These are phyloP conservation scores for Idaea biselata DNA, from an alignment of 2,888 invertebrate species.

Conservation along the genomic window DNA sequence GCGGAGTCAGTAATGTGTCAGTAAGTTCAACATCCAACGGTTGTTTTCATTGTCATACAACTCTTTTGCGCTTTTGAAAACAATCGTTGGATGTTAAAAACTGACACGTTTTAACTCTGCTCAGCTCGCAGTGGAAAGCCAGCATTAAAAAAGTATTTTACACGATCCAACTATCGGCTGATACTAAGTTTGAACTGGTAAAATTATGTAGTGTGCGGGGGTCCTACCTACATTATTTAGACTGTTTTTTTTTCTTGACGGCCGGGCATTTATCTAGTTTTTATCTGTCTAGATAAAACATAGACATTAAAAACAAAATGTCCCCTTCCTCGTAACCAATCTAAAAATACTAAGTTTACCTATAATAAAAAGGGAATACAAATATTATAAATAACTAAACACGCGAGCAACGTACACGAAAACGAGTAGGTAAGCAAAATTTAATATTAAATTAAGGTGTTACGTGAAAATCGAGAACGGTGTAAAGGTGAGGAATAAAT, in stretches of 20 bases:
- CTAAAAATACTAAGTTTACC: background rate
- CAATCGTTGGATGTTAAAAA: no score
- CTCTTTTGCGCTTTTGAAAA: no score
- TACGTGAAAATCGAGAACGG: slow-evolving; percentile 74
- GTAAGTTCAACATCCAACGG: no score
- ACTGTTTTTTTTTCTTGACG: background rate
- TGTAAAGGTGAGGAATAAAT: slow-evolving; percentile 72
- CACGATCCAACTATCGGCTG: no score
- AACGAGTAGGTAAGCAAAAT: slow-evolving; percentile 68
- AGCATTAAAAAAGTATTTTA: no score
- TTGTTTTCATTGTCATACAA: no score
- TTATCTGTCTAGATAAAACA: background rate
- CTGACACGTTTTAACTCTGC: no score
- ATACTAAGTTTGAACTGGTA: no score
- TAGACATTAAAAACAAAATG: background rate
- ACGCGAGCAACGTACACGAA: slow-evolving; percentile 49
- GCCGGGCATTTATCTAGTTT: background rate
- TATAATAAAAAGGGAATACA: slow-evolving; percentile 29
- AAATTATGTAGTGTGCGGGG: no score
- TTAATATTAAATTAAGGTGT: slow-evolving; percentile 80
- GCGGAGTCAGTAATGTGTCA: no score
- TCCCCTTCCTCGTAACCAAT: background rate
- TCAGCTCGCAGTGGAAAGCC: no score
- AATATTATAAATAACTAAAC: slow-evolving; percentile 76
- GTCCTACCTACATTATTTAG: no score